Evolutionary conservation across 1,140 invertebrate species (phyloP).

Genomic region (Lasioglossum baleicum): DNA sequence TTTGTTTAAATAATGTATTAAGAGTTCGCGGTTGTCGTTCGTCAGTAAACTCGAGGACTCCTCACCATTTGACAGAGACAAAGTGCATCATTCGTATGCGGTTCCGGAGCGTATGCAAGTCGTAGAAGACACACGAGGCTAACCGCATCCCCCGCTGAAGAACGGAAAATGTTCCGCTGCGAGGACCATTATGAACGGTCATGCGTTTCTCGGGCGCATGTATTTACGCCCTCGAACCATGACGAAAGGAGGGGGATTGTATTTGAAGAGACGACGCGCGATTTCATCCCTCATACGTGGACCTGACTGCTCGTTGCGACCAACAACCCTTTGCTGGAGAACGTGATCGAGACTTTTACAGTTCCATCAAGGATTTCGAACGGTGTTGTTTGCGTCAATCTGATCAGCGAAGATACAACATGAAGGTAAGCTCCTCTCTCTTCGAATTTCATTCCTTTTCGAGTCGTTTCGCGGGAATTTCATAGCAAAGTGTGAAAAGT

Average conservation of each 20-base stretch:
- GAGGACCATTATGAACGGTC: conserved; percentile 46
- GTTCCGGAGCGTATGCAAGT: neutral
- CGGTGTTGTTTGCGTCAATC: neutral
- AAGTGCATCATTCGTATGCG: neutral
- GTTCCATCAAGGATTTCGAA: neutral
- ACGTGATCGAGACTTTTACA: neutral
- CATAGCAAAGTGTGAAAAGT: too few relatives aligned
- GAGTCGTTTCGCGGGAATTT: too few relatives aligned
- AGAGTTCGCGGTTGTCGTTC: neutral
- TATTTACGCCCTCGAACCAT: conserved; percentile 43
- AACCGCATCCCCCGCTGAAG: neutral
- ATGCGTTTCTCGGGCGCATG: conserved; percentile 63
- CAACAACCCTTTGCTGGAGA: conserved; percentile 16
- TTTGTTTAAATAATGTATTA: too few relatives aligned
- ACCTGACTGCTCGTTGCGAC: conserved; percentile 39
- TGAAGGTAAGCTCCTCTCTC: conserved; percentile 22
- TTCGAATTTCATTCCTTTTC: neutral
- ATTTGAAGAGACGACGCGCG: conserved; percentile 67
- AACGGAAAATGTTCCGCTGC: conserved; percentile 38
- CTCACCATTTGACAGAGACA: neutral
- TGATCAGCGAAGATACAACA: neutral
- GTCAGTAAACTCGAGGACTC: neutral
- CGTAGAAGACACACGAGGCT: neutral
- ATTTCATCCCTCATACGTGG: conserved; percentile 63
- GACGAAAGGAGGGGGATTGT: conserved; percentile 57